Conservation (phyloP, 2,888 invertebrate species). For the Andrena bicolor region DNA sequence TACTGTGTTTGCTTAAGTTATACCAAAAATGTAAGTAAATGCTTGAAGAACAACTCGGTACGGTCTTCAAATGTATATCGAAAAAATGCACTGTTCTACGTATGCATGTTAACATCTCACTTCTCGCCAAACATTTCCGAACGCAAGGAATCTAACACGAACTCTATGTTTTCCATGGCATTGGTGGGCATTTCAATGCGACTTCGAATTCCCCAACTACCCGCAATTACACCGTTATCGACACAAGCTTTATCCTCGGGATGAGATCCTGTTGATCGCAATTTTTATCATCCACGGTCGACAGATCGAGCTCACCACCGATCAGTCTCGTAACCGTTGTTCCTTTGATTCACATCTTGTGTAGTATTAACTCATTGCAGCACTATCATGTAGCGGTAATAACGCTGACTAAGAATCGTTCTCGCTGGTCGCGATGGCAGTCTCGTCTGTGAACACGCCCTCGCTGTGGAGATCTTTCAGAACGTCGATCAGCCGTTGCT, state of each 20-base stretch:
- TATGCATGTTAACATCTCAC: slow-evolving; percentile 29
- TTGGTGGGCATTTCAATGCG: slow-evolving; percentile 34
- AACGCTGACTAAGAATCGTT: slow-evolving; percentile 61
- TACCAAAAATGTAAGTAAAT: slow-evolving; percentile 34
- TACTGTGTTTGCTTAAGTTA: slow-evolving; percentile 14
- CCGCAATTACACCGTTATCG: slow-evolving; percentile 59
- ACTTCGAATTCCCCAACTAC: slow-evolving; percentile 52
- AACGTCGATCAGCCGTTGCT: slow-evolving; percentile 90
- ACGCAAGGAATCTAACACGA: slow-evolving; percentile 52
- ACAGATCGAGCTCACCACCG: slow-evolving; percentile 23
- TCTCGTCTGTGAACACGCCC: slow-evolving; percentile 88
- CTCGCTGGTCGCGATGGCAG: slow-evolving; percentile 60
- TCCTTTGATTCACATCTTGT: slow-evolving; percentile 58
- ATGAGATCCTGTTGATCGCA: slow-evolving; percentile 52
- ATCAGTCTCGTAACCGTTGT: slow-evolving; percentile 35
- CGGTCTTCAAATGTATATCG: slow-evolving; percentile 39
- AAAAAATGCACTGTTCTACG: slow-evolving; percentile 12
- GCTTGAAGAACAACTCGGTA: slow-evolving; percentile 30
- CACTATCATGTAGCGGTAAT: slow-evolving; percentile 58
- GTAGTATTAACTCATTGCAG: slow-evolving; percentile 62
- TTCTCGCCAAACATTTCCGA: slow-evolving; percentile 39
- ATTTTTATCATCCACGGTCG: slow-evolving; percentile 24
- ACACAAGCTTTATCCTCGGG: slow-evolving; percentile 53
- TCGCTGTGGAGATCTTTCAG: slow-evolving; percentile 90
- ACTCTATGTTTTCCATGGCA: slow-evolving; percentile 41